Evolutionary conservation across 2,888 invertebrate genomes (phyloP), one percentile per base, ranked within the genome.

Genomic region (Rhamnusium bicolor): DNA sequence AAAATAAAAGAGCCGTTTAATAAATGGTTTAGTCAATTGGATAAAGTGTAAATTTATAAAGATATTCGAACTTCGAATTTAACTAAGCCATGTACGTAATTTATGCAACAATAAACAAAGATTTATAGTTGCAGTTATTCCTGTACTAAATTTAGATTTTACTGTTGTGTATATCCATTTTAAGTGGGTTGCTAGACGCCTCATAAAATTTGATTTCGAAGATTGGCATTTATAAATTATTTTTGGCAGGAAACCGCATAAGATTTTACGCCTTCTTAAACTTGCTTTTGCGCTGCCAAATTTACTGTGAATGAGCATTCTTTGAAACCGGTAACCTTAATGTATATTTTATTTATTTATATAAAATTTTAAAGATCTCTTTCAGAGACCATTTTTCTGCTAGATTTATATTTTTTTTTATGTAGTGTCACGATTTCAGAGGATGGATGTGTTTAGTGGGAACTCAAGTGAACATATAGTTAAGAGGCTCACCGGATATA

Each of bases 71-170:
- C 27, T 68, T 60, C n/a, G 47, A 49, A 29, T 68, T 58, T 68
- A 47, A 68, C 60, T 69, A 61, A 69, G 51, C 49, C 60, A 40
- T 65, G 24, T 29, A 53, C 3, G 54, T 72, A 76, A 79, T 79
- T 78, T 79, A 77, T 79, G 77, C 77, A 78, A 79, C 76, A 78
- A 75, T 78, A 78, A 78, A 79, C 75, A 69, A 53, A 68, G 73
- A 76, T 75, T 78, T 80, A 78, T 79, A 60, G 75, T 40, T 27
- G 77, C 63, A 70, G 24, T 70, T 54, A 70, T 56, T 65, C 18
- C 19, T 5, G n/a, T 16, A 27, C 70, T 63, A 46, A 63, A 63
- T 58, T 76, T 77, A 79, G 77, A 76, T 79, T 79, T 80, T 79
- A 80, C 79, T 75, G 75, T 79, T 79, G 69, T 62, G 47, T 18